Percentiles rank a stretch among this genome's conserved stretches.
These are phyloP conservation scores for Hydrotaea diabolus DNA, from an alignment of 2,888 invertebrate species.

Conservation along the genomic window DNA sequence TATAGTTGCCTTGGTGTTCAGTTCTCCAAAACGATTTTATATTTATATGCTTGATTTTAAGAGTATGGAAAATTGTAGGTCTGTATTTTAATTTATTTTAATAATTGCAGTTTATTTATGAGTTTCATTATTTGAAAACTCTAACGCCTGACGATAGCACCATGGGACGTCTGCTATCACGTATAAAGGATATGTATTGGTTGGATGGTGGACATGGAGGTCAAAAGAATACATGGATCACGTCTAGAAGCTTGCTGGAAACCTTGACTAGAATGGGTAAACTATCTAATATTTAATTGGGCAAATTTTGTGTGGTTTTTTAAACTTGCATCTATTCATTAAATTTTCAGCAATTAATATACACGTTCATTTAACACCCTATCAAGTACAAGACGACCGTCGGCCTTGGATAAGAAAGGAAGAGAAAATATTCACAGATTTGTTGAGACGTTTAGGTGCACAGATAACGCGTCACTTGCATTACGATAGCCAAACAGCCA, in stretches of 20 bases:
- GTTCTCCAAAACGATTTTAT: too few relatives aligned
- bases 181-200: slow-evolving; percentile 91
- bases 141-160: slow-evolving; percentile 85
- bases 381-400: slow-evolving; percentile 90
- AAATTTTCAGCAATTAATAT: slow-evolving; percentile 87
- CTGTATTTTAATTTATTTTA: not conserved
- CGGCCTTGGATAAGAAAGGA: slow-evolving; percentile 93
- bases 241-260: slow-evolving; percentile 87
- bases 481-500: slow-evolving; percentile 82
- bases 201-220: slow-evolving; percentile 96
- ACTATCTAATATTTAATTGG: slow-evolving; percentile 64
- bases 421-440: slow-evolving; percentile 88
- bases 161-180: slow-evolving; percentile 85
- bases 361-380: slow-evolving; percentile 93
- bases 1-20: too few relatives aligned
- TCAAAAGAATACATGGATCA: slow-evolving; percentile 93
- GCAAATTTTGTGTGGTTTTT: not conserved
- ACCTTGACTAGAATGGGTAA: slow-evolving; percentile 87
- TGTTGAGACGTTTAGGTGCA: slow-evolving; percentile 85
- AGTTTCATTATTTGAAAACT: slow-evolving; percentile 89
- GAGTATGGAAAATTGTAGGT: not conserved
- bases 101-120: slow-evolving; percentile 87
- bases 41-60: not conserved
- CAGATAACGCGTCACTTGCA: slow-evolving; percentile 85
- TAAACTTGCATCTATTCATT: slow-evolving; percentile 19